Conservation (phyloP, 2,888 invertebrate genomes). For the Schizotus pectinicornis region DNA sequence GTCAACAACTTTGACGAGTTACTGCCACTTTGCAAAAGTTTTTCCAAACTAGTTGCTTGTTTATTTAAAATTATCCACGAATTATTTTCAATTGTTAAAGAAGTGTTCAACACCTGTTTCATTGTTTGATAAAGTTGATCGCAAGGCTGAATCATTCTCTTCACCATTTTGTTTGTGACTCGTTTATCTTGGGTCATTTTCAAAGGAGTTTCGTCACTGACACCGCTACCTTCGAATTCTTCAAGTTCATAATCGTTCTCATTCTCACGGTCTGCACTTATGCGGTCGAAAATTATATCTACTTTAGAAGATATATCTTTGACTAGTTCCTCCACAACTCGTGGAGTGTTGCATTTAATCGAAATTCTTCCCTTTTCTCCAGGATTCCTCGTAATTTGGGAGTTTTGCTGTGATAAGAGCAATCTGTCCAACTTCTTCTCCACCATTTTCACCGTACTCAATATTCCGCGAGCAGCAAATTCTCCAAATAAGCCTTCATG, state of each 20-base stretch:
- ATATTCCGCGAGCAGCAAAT: conserved; percentile 55
- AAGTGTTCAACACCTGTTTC: conserved; percentile 48
- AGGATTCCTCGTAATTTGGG: conserved; percentile 29
- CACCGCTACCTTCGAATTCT: conserved; percentile 40
- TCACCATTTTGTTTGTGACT: conserved; percentile 40
- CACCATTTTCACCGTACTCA: conserved; percentile 54
- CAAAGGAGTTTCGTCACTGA: conserved; percentile 22
- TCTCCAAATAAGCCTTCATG: conserved; percentile 51
- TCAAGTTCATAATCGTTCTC: conserved; percentile 41
- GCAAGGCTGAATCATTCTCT: conserved; percentile 42
- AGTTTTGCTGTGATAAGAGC: conserved; percentile 34
- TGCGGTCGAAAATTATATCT: conserved; percentile 56
- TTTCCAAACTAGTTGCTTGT: conserved; percentile 24
- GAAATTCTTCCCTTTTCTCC: conserved; percentile 43
- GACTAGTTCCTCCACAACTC: conserved; percentile 51
- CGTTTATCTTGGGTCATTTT: conserved; percentile 34
- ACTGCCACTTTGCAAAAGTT: not conserved
- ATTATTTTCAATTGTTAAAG: conserved; percentile 49
- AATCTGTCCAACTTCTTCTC: conserved; percentile 54
- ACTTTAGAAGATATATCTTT: conserved; percentile 56
- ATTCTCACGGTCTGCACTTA: conserved; percentile 41
- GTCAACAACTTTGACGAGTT: not conserved
- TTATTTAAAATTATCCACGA: conserved; percentile 34
- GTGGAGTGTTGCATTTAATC: conserved; percentile 52
- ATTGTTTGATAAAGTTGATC: conserved; percentile 48